These are phyloP conservation scores for Mesoclemmys tuberculata DNA, from an alignment of 2,113 vertebrate species.

Conservation along the genomic window DNA sequence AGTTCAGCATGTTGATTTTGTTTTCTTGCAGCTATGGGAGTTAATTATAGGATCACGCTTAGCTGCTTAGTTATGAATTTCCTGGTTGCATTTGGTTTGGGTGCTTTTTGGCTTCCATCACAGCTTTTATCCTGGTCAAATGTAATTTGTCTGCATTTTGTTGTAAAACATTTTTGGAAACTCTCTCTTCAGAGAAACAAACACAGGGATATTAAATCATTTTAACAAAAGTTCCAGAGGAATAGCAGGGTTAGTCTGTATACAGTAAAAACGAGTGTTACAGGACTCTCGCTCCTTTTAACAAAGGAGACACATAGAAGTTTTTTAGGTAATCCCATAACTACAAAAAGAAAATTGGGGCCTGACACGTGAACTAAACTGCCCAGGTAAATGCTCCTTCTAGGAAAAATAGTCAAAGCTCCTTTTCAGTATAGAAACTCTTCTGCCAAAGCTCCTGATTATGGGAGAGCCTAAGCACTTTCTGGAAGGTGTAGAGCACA, in stretches of 20 bases:
- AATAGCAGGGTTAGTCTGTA: no score
- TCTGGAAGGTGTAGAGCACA: neutral
- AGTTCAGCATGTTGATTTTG: neutral
- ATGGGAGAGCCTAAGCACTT: neutral
- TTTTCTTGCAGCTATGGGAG: neutral
- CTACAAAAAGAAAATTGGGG: neutral
- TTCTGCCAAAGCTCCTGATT: neutral
- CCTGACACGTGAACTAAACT: neutral
- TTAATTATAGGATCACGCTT: neutral
- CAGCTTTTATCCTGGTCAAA: neutral
- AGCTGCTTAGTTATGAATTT: neutral
- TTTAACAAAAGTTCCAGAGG: no score
- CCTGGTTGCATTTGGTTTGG: rapidly evolving
- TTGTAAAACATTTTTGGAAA: neutral
- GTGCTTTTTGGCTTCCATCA: neutral
- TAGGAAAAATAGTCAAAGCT: neutral
- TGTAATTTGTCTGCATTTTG: neutral
- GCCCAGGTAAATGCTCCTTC: neutral
- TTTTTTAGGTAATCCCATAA: neutral
- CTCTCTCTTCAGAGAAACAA: neutral
- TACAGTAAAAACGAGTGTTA: no score
- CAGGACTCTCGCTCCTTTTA: no score
- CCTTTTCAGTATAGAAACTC: neutral
- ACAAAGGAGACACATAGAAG: neutral
- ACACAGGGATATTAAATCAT: neutral